phyloP scores from a whole-genome alignment of 2,888 invertebrate genomes.

The Leptogaster cylindrica region DNA sequence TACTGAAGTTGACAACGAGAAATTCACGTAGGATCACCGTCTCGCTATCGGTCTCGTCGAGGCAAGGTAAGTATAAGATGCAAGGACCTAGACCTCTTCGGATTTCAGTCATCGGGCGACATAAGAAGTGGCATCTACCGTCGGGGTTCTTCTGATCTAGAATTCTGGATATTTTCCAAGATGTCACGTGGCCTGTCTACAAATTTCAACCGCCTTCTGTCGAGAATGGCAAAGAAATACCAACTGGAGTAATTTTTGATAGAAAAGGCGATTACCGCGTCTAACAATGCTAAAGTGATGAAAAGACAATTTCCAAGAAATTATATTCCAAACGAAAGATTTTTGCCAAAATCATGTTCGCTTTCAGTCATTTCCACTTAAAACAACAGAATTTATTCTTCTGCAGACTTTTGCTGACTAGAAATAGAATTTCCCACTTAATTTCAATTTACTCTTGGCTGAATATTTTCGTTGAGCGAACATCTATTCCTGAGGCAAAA shows the following conservation, averaged over 20 bases:
- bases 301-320: too few relatives aligned
- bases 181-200: slow-evolving; percentile 30
- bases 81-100: background rate
- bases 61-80: background rate
- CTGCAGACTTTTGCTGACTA: too few relatives aligned
- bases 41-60: background rate
- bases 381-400: too few relatives aligned
- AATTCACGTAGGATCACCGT: slow-evolving; percentile 22
- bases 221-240: background rate
- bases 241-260: background rate
- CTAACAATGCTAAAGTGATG: too few relatives aligned
- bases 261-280: background rate
- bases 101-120: slow-evolving; percentile 15
- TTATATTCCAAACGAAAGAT: background rate
- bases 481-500: too few relatives aligned
- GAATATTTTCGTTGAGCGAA: too few relatives aligned
- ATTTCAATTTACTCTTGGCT: too few relatives aligned
- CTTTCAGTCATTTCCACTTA: too few relatives aligned
- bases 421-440: too few relatives aligned
- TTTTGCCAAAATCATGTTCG: background rate
- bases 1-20: background rate
- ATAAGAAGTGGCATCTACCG: slow-evolving; percentile 24
- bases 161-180: slow-evolving; percentile 29
- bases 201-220: slow-evolving; percentile 16
- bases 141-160: background rate